These are phyloP conservation scores for Chloroclysta siterata DNA, from an alignment of 2,888 invertebrate species.

Conservation along the genomic window DNA sequence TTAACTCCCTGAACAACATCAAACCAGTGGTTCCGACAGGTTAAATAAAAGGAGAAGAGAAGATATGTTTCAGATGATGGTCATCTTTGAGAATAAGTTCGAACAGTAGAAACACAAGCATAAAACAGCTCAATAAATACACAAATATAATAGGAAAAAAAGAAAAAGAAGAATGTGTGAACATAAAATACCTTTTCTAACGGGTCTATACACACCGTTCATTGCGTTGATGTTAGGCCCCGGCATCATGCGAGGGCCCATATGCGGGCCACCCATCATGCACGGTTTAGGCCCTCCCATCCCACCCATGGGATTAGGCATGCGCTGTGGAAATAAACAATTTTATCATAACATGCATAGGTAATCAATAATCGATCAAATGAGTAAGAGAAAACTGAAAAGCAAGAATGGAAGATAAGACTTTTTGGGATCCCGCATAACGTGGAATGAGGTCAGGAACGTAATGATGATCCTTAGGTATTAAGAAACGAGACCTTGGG, in stretches of 20 bases:
- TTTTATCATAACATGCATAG: background rate
- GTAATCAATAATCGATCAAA: too few species aligned
- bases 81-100: background rate
- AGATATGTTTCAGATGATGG: background rate
- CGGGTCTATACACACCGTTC: slow-evolving; percentile 69
- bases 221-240: slow-evolving; percentile 80
- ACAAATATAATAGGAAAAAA: slow-evolving; percentile 35
- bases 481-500: too few species aligned
- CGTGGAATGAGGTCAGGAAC: too few species aligned
- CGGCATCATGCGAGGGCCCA: slow-evolving; percentile 82
- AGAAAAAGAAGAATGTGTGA: slow-evolving; percentile 30
- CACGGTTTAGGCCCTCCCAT: slow-evolving; percentile 82
- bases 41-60: background rate
- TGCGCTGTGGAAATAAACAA: slow-evolving; percentile 62
- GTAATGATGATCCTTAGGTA: too few species aligned
- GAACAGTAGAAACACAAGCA: background rate
- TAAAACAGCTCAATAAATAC: slow-evolving; percentile 18
- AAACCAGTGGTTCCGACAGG: too few species aligned
- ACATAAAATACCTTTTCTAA: slow-evolving; percentile 36
- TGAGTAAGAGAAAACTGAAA: too few species aligned
- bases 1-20: too few species aligned
- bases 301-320: slow-evolving; percentile 82
- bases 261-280: slow-evolving; percentile 83
- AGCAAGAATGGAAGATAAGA: too few species aligned
- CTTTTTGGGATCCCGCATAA: too few species aligned